These are phyloP conservation scores for Lithophane socia DNA, from an alignment of 2,888 invertebrate genomes.

Conservation along the genomic window DNA sequence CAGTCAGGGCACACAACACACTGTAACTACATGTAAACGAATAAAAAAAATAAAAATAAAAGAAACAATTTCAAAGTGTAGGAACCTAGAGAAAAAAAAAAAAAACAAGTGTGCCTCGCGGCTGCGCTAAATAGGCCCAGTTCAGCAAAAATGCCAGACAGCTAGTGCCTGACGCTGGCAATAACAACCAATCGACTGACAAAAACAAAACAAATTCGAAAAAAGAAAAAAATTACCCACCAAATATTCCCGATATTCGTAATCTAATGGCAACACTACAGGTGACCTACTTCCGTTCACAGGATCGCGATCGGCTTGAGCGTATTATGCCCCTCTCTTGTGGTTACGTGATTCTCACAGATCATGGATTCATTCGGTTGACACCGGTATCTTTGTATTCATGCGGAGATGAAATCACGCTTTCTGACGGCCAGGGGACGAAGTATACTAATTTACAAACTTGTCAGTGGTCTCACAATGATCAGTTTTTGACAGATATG, in stretches of 20 bases:
- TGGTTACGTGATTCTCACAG: constrained; percentile 53
- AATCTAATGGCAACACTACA: constrained; percentile 49
- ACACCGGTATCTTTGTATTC: constrained; percentile 33
- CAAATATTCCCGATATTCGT: constrained; percentile 21
- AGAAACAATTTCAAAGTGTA: too few relatives aligned
- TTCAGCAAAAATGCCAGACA: too few relatives aligned
- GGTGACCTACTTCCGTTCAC: constrained; percentile 62
- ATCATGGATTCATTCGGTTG: constrained; percentile 42
- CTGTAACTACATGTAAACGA: too few relatives aligned
- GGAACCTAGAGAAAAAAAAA: too few relatives aligned
- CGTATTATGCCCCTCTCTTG: constrained; percentile 43
- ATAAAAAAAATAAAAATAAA: too few relatives aligned
- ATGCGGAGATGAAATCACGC: constrained; percentile 22
- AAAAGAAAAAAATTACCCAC: background rate
- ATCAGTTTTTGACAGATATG: too few relatives aligned
- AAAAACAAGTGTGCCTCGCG: too few relatives aligned
- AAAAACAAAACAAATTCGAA: background rate
- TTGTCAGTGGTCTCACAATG: too few relatives aligned
- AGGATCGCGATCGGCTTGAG: constrained; percentile 35
- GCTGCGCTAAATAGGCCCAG: too few relatives aligned
- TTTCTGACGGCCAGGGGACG: background rate
- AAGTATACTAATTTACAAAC: too few relatives aligned
- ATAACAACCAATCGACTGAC: background rate
- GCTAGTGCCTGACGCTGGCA: too few relatives aligned
- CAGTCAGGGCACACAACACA: too few relatives aligned